phyloP scores from a whole-genome alignment of 2,113 vertebrate species.

The Plectropomus leopardus region DNA sequence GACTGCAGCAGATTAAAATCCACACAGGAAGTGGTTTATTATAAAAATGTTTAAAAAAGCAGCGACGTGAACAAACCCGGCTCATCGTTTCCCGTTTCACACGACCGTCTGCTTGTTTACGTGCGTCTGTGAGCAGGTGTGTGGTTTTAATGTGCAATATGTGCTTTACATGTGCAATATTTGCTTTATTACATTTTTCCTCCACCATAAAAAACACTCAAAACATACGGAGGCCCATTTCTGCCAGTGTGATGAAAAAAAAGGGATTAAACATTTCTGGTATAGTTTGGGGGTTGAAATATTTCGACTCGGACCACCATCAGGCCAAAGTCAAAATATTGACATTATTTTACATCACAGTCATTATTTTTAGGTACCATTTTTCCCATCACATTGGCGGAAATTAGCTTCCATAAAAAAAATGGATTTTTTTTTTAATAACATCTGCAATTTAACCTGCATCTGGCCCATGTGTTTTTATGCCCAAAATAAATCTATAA shows the following conservation, averaged over 20 bases:
- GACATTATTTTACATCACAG: no score
- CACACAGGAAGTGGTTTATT: not conserved
- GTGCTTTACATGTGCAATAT: conserved; percentile 65
- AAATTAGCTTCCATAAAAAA: no score
- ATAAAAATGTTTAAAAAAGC: conserved; percentile 24
- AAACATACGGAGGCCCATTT: not conserved
- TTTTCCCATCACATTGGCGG: no score
- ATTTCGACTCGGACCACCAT: no score
- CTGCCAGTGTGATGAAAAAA: no score
- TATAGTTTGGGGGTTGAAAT: no score
- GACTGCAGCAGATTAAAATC: conserved; percentile 21
- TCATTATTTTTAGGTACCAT: no score
- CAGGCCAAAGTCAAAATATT: no score
- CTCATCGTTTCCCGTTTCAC: conserved; percentile 24
- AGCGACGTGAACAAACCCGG: conserved; percentile 26
- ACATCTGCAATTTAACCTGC: not conserved
- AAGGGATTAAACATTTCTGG: no score
- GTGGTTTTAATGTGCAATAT: conserved; percentile 65
- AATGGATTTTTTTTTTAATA: not conserved
- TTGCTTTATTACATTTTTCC: conserved; percentile 10
- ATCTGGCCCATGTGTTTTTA: not conserved
- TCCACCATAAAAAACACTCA: conserved; percentile 6
- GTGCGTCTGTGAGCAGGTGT: conserved; percentile 6
- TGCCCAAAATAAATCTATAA: not conserved
- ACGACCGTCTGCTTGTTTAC: conserved; percentile 10